Conservation (phyloP, 2,888 invertebrate genomes). For the Patella ulyssiponensis region DNA sequence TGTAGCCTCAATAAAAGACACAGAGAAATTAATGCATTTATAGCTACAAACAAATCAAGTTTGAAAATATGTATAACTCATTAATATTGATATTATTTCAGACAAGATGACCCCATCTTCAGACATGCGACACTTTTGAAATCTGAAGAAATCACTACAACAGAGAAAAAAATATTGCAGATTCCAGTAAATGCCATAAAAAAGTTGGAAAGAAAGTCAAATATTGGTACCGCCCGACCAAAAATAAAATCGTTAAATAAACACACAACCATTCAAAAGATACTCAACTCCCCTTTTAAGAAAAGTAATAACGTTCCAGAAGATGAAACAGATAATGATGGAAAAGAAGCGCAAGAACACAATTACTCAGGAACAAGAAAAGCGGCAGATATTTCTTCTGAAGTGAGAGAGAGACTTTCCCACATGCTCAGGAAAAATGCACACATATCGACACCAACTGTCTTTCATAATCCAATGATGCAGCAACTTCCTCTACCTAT, state of each 20-base stretch:
- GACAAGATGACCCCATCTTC: constrained; percentile 87
- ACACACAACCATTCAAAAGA: not conserved
- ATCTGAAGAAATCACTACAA: constrained; percentile 82
- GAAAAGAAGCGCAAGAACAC: not conserved
- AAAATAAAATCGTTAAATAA: not conserved
- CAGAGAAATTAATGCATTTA: too few relatives aligned
- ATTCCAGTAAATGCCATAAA: constrained; percentile 27
- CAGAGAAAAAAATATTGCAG: constrained; percentile 76
- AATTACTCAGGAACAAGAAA: constrained; percentile 5
- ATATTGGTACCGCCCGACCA: not conserved
- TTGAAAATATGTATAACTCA: too few relatives aligned
- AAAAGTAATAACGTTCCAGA: constrained; percentile 10
- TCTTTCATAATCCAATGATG: constrained; percentile 9
- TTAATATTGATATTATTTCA: constrained; percentile 50
- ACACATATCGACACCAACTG: not conserved
- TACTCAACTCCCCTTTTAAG: constrained; percentile 5
- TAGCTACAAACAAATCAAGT: too few relatives aligned
- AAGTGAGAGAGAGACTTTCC: not conserved
- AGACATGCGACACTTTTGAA: constrained; percentile 83
- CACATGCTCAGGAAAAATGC: constrained; percentile 9
- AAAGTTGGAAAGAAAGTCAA: constrained; percentile 7
- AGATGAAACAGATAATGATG: constrained; percentile 5
- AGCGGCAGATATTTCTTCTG: not conserved
- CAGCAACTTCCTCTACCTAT: not conserved
- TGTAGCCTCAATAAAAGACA: too few relatives aligned